Conservation (phyloP, 1,140 invertebrate genomes). For the Nymphalis io region DNA sequence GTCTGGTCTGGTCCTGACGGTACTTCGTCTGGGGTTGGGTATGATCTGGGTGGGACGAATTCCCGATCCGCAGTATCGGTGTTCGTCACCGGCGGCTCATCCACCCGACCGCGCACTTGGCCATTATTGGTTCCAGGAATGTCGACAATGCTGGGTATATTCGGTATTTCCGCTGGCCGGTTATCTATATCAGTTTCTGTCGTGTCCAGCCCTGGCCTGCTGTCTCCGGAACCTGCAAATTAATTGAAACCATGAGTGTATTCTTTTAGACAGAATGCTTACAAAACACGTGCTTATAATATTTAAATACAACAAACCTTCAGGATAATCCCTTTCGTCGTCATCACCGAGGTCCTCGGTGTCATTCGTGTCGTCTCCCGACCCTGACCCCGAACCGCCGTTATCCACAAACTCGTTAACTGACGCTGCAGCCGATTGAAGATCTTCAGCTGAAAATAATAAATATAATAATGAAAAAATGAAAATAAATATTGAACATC, state of each 20-base stretch:
- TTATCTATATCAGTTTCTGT: slow-evolving; percentile 38
- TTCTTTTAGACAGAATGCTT: too few species aligned
- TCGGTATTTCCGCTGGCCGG: slow-evolving; percentile 47
- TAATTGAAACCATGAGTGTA: not conserved
- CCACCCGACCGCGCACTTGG: slow-evolving; percentile 32
- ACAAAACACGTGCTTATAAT: not conserved
- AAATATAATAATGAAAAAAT: slow-evolving; percentile 12
- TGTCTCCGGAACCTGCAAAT: slow-evolving; percentile 55
- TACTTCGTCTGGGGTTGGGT: not conserved
- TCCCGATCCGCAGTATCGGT: slow-evolving; percentile 20
- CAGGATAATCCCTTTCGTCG: slow-evolving; percentile 61
- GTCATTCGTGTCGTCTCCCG: slow-evolving; percentile 77
- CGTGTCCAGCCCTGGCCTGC: slow-evolving; percentile 43
- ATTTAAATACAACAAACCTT: slow-evolving; percentile 45
- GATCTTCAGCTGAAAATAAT: slow-evolving; percentile 43
- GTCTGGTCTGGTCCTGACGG: slow-evolving; percentile 5
- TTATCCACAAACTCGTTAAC: slow-evolving; percentile 47
- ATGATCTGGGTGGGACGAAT: not conserved
- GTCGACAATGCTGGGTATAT: slow-evolving; percentile 52
- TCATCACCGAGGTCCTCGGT: slow-evolving; percentile 65
- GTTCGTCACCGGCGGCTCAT: slow-evolving; percentile 24
- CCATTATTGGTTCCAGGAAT: slow-evolving; percentile 53
- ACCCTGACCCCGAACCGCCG: slow-evolving; percentile 67
- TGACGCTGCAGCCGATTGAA: slow-evolving; percentile 51
- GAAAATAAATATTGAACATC: not conserved